Evolutionary conservation across 1,140 invertebrate genomes (phyloP).

Genomic region (Druon quercuslanigerum): DNA sequence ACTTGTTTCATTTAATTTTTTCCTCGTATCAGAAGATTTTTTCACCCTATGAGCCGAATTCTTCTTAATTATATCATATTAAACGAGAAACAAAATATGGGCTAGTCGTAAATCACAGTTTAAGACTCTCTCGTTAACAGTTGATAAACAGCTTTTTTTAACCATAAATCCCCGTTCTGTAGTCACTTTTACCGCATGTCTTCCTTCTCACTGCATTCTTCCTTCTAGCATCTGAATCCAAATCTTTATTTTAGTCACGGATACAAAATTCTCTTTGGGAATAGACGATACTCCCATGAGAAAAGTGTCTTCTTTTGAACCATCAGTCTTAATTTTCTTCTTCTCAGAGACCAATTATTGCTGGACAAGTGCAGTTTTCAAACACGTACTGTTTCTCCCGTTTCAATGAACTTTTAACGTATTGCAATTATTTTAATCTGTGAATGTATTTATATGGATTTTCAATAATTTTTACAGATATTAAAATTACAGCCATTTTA

Average conservation of each 20-base stretch:
- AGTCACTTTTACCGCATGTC: constrained; percentile 34
- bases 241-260: constrained; percentile 61
- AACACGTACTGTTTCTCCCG: too few relatives aligned
- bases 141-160: constrained; percentile 38
- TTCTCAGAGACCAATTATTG: too few relatives aligned
- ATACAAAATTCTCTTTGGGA: constrained; percentile 46
- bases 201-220: constrained; percentile 34
- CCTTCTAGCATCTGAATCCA: constrained; percentile 7
- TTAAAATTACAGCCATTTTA: too few relatives aligned
- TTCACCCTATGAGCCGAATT: constrained; percentile 12
- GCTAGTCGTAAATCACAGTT: constrained; percentile 41
- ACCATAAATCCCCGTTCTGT: constrained; percentile 42
- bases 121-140: constrained; percentile 33
- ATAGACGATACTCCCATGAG: not conserved
- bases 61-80: constrained; percentile 40
- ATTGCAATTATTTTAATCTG: too few relatives aligned
- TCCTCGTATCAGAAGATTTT: constrained; percentile 11
- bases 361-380: too few relatives aligned
- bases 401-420: too few relatives aligned
- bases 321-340: too few relatives aligned
- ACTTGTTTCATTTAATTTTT: too few relatives aligned
- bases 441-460: too few relatives aligned
- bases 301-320: too few relatives aligned
- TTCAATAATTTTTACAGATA: too few relatives aligned
- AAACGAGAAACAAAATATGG: constrained; percentile 29